Base-by-base conservation (phyloP, 1,140 invertebrate genomes). In the Drosophila pruinosa region DNA sequence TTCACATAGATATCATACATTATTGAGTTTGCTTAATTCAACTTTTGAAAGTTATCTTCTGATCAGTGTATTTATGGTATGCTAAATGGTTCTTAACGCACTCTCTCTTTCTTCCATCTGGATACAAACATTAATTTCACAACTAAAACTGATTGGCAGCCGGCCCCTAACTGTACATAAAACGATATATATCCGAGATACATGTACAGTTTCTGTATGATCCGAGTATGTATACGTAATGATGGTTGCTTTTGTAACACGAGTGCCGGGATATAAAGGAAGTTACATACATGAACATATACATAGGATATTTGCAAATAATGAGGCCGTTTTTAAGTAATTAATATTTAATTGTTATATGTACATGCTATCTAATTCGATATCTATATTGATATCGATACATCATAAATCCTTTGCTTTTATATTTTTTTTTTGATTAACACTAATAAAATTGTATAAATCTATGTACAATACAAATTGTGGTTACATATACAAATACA, bases 381-480 rank as follows among this genome's bases (percentile, higher is more conserved):
- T 34, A 12, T 34, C 31, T 24, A 26, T 10, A 21, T 39, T n/a
- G 38, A 53, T 62, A 69, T 34, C 31, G 31, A 34, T 38, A 43
- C 10, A 24, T 50, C 34, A 31, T 41, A 67, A 67, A 67, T 67
- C 63, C 58, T 47, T 59, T 69, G n/a, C 15, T 54, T 56, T 64
- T 54, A 52, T 62, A 34, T 28, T 72, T 67, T 31, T 50, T 3
- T 48, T 59, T 57, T 56, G 53, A 76, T 73, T 80, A 85, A 76
- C 76, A 76, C 80, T 85, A 86, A 85, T 76, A 80, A 86, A 85
- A 76, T 73, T 86, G 56, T 80, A 85, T 80, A 76, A 71, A 71
- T 81, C 74, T 85, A 85, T 85, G 61, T 85, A 85, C 80, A 83
- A 75, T 83, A 83, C 63, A 75, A 73, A 80, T 63, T 59, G 43